Conservation (phyloP, 2,113 vertebrate species). For the Lepisosteus osseus region DNA sequence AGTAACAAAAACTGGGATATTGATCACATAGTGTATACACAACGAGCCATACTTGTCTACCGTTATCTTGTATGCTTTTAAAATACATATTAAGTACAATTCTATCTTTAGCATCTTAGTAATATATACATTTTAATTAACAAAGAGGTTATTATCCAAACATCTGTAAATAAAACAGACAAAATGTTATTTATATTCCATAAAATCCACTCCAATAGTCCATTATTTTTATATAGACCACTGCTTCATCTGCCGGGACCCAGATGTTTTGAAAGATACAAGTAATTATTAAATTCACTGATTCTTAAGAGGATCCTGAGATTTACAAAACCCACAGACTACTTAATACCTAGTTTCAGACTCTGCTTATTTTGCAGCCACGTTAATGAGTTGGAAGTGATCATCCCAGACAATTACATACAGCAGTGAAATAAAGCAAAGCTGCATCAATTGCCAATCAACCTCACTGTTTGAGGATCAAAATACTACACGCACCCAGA, state of each 20-base stretch:
- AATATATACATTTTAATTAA: no score
- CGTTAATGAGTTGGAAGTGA: slow-evolving; percentile 12
- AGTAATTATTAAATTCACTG: slow-evolving; percentile 20
- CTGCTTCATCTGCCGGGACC: neutral
- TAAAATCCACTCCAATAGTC: neutral
- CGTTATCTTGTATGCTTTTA: no score
- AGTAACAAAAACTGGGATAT: slow-evolving; percentile 1
- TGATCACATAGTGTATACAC: neutral
- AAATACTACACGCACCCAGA: neutral
- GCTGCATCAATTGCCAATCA: slow-evolving; percentile 7
- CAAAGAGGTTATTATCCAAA: no score
- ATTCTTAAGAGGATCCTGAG: slow-evolving; percentile 20
- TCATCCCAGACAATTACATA: slow-evolving; percentile 11
- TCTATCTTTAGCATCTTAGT: no score
- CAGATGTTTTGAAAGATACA: neutral
- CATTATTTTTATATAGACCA: neutral
- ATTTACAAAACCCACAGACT: slow-evolving; percentile 11
- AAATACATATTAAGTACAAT: no score
- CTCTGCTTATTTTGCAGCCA: slow-evolving; percentile 2
- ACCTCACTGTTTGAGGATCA: neutral
- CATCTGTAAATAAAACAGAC: no score
- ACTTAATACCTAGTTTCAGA: neutral
- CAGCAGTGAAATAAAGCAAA: neutral
- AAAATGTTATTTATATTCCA: no score
- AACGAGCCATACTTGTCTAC: neutral